phyloP scores from a whole-genome alignment of 1,140 invertebrate genomes.

The Helicoverpa armigera region DNA sequence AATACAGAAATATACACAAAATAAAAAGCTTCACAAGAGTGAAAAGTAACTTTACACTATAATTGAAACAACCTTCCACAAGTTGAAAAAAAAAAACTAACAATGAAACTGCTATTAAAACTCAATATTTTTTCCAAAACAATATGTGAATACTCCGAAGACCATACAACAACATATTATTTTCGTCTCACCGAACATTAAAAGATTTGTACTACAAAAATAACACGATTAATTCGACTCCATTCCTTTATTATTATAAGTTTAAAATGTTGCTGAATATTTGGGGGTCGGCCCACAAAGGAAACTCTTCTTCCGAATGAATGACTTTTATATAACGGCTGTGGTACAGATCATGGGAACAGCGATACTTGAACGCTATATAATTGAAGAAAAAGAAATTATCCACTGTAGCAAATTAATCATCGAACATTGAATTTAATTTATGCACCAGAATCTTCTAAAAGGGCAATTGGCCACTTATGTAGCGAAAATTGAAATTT shows the following conservation, averaged over 20 bases:
- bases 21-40: no score
- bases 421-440: no score
- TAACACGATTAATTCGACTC: constrained; percentile 74
- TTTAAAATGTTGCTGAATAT: constrained; percentile 67
- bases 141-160: constrained; percentile 49
- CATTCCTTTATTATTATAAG: constrained; percentile 78
- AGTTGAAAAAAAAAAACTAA: background rate
- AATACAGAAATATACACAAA: no score
- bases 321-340: constrained; percentile 67
- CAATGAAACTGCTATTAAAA: constrained; percentile 16
- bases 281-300: constrained; percentile 70
- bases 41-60: background rate
- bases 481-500: no score
- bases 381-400: background rate
- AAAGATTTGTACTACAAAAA: constrained; percentile 69
- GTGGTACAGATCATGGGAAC: constrained; percentile 46
- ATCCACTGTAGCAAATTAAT: no score
- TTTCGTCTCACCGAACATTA: constrained; percentile 59
- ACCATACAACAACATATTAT: constrained; percentile 71
- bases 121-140: background rate
- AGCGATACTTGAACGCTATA: background rate
- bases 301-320: constrained; percentile 74
- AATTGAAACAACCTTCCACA: background rate
- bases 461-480: no score
- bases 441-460: no score